Base-by-base conservation (phyloP, 2,113 vertebrate genomes). In the Poeciliopsis prolifica region DNA sequence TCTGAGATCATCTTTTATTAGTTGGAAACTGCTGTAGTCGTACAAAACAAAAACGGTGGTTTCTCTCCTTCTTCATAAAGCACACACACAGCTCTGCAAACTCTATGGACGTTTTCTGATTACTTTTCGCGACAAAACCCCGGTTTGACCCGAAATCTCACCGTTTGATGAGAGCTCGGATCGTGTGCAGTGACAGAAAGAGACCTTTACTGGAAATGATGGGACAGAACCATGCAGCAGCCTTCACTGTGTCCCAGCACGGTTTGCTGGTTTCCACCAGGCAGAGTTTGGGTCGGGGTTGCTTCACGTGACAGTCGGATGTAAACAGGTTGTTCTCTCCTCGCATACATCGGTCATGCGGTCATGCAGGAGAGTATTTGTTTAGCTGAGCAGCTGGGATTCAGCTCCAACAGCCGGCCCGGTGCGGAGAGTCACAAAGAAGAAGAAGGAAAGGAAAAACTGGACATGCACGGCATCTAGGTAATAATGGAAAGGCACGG, bases 401-500 rank as follows among this genome's bases (percentile, higher is more conserved):
- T 83, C 63, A 71, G 67, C 68, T 71, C 37, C 44, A 58, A 40
- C 61, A 19, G 51, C 3, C 28, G 62, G 62, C 60, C 33, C 66
- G 48, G 7, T 40, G 70, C 7, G 13, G 67, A 29, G 2, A 26
- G 13, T 3, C 15, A 62, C 30, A 12, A 68, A 63, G 31, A 68
- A 67, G 54, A 19, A 15, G 68, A 29, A 42, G 33, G 26, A 77
- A 61, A 75, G 63, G 28, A 30, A 62, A 48, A 75, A 58, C 51
- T 40, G 61, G 65, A 54, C 70, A 77, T 58, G 58, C 74, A 64
- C 44, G 22, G 75, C 72, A 68, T 60, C 61, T 74, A 78, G 75
- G 65, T 77, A 48, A 19, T 70, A 77, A 84, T 66, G 71, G 86
- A 89, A 93, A 93, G 92, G 92, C 91, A 92, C 91, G 78, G 83